Evolutionary conservation across 2,888 invertebrate genomes (phyloP), one percentile per base, ranked within the genome.

Genomic region (Ophion ventricosus): DNA sequence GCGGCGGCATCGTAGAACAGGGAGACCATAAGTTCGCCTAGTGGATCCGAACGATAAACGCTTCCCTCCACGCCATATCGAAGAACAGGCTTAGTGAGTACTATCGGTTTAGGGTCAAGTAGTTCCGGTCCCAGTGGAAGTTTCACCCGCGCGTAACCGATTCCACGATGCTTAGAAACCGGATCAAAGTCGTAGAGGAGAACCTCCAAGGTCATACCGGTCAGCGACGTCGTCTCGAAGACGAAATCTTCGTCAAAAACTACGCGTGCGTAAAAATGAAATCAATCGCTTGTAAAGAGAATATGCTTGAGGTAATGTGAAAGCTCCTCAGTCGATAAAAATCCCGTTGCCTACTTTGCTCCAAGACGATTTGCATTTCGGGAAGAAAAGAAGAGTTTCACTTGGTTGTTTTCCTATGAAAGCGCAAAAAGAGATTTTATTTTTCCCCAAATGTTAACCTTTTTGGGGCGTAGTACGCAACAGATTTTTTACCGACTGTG

Each of bases 181-280:
- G 96, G 95, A 90, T 96, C 96, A 85, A 95, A 96, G 88, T 96
- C 95, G 88, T 95, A 96, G 0, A 96, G 89, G 5, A 96, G 91
- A 73, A 96, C 93, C 91, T 96, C 96, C 81, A 96, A 92, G 0
- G 94, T 95, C 74, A 95, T 94, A 57, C 94, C 94, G 8, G 93
- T 93, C 75, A 96, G 92, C 1, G 94, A 93, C n/a, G 93, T 92
- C 49, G 95, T 95, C 90, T 96, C 96, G 88, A 96, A 96, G 4
- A 95, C 95, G 87, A 96, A 96, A 88, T 96, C 95, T 89, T 96
- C 96, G 85, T 96, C 96, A 88, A 96, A 96, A 79, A 95, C 95
- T 95, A 88, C 1, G 2, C 11, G 17, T 14, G 4, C 10, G 5
- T 11, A 20, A 43, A 25, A 17, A 57, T 20, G 1, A 54, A 29